Evolutionary conservation across 2,797 vertebrate genomes (phyloP).

Genomic region (Ctenopoma multispine): DNA sequence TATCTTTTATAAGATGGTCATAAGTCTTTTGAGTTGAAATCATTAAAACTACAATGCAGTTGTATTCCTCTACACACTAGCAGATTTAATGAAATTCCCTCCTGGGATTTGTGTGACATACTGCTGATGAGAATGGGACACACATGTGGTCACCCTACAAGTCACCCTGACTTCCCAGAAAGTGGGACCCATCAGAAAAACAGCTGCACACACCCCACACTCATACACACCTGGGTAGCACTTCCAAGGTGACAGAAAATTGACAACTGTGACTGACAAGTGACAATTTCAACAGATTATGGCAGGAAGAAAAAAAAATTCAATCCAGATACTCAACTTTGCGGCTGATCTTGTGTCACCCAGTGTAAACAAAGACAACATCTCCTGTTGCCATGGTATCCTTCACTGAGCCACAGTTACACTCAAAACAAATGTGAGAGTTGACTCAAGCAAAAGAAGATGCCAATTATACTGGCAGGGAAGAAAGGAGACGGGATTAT

Average conservation of each 20-base stretch:
- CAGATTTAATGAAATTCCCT: no score
- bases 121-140: no score
- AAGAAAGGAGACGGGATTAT: constrained; percentile 24
- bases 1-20: no score
- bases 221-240: neutral
- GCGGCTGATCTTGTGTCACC: constrained; percentile 17
- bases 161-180: neutral
- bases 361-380: constrained; percentile 28
- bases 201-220: neutral
- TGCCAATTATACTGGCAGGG: constrained; percentile 36
- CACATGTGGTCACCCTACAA: no score
- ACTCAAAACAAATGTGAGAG: constrained; percentile 39
- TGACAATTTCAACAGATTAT: constrained; percentile 13
- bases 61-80: no score
- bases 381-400: constrained; percentile 44
- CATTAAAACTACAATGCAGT: no score
- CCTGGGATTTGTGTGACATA: no score
- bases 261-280: constrained; percentile 16
- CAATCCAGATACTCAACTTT: neutral
- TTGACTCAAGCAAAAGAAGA: constrained; percentile 32
- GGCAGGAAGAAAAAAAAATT: neutral
- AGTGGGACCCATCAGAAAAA: neutral
- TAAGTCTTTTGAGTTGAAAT: no score
- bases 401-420: constrained; percentile 12
- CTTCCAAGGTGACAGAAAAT: neutral